Evolutionary conservation across 2,797 vertebrate genomes (phyloP).

Genomic region (Phylloscopus collybita): DNA sequence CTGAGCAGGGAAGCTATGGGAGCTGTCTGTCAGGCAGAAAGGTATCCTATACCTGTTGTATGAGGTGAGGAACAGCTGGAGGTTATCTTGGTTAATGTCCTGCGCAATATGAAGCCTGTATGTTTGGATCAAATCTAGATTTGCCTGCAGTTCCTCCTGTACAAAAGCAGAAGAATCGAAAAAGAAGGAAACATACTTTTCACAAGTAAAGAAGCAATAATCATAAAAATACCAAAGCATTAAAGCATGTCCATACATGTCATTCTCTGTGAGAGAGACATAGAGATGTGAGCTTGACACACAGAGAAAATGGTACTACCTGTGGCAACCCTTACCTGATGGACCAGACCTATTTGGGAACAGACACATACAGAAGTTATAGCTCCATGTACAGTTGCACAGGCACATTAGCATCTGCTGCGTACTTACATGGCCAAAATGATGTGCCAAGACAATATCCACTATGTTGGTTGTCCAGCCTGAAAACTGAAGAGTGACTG

Average conservation of each 20-base stretch:
- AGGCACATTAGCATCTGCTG: not conserved
- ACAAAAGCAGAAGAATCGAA: constrained; percentile 27
- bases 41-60: constrained; percentile 86
- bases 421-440: constrained; percentile 91
- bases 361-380: not conserved
- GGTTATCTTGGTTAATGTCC: constrained; percentile 93
- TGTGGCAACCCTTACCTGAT: not conserved
- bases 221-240: not conserved
- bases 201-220: not conserved
- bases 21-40: not conserved
- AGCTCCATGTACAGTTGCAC: not conserved
- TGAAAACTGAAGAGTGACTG: constrained; percentile 81
- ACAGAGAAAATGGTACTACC: not conserved
- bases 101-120: constrained; percentile 93
- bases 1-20: not conserved
- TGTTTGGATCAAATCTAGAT: constrained; percentile 91
- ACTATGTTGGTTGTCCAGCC: constrained; percentile 93
- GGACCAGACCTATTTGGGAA: not conserved
- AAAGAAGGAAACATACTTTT: not conserved
- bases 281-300: not conserved
- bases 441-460: constrained; percentile 91
- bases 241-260: not conserved
- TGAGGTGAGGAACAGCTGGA: constrained; percentile 88
- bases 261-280: not conserved
- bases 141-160: constrained; percentile 92